Base-by-base conservation (phyloP, 37 sponge, comb jelly and placozoan genomes). In the Agelas oroides region DNA sequence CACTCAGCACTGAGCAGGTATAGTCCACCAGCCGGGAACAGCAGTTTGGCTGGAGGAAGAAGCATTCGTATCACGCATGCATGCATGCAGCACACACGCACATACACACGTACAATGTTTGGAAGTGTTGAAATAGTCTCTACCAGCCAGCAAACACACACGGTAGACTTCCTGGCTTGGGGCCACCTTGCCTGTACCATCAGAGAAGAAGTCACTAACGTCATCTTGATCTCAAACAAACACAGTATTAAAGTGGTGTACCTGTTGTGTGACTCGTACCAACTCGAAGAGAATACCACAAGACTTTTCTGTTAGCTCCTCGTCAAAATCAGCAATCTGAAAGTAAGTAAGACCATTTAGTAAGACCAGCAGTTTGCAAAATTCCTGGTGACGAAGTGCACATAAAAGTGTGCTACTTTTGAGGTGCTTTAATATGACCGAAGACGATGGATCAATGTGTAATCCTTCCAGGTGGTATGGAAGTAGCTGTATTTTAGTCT, bases 241-340 rank as follows among this genome's bases (percentile, higher is more conserved):
- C n/a, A 23, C 18, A 14, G 27, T 61, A 8, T 12, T 46, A 3
- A 46, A 46, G 46, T 46, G 46, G 46, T 46, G 36, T 31, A 66
- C 68, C 81, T 87, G 88, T 0, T 80, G 80, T 24, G 76, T 28
- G 14, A 72, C 68, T 74, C 38, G 84, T 16, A 75, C 18, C 19
- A 87, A 5, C 66, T 87, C 88, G 28, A 39, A 87, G 40, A 87
- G 25, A 18, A 87, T 37, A 53, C 57, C 73, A 87, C 73, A 79
- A 20, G 75, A 60, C 25, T 80, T 87, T 54, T 79, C 87, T 25
- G 68, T 68, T 58, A 79, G 59, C 56, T 80, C 88, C 13, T 6
- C 37, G 11, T 70, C 62, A 1, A 68, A 31, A 52, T 37, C 19
- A 34, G 24, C 69, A 53, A 32, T 30, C 73, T 71, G 60, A 8